Conservation (phyloP, 2,797 vertebrate species). For the Acipenser transmontanus region DNA sequence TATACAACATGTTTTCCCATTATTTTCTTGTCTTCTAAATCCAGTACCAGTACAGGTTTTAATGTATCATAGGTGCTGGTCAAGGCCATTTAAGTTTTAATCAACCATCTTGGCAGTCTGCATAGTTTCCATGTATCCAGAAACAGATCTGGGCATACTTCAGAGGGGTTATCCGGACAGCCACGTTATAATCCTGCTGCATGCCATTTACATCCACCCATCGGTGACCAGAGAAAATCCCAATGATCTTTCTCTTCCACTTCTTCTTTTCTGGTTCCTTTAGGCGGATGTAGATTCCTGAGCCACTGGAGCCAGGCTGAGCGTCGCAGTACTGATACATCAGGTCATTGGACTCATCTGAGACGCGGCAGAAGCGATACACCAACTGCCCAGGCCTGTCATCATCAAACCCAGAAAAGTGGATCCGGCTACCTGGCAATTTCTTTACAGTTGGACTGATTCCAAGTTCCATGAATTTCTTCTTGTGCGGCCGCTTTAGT, state of each 20-base stretch:
- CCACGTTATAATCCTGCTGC: slow-evolving; percentile 95
- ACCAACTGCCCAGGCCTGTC: slow-evolving; percentile 82
- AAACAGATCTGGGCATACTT: slow-evolving; percentile 94
- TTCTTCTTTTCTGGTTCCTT: slow-evolving; percentile 79
- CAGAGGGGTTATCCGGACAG: slow-evolving; percentile 88
- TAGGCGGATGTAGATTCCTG: slow-evolving; percentile 89
- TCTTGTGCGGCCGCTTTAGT: slow-evolving; percentile 80
- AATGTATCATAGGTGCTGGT: slow-evolving; percentile 16
- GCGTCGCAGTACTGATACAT: slow-evolving; percentile 94
- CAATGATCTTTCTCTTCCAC: slow-evolving; percentile 91
- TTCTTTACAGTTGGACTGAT: slow-evolving; percentile 76
- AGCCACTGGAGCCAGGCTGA: slow-evolving; percentile 84
- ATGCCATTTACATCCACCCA: slow-evolving; percentile 80
- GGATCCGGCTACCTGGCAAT: slow-evolving; percentile 83
- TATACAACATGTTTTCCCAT: no score
- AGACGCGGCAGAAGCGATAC: slow-evolving; percentile 91
- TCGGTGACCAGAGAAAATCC: slow-evolving; percentile 87
- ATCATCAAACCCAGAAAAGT: slow-evolving; percentile 91
- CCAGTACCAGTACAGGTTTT: not conserved
- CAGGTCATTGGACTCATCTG: slow-evolving; percentile 84
- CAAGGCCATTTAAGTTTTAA: not conserved
- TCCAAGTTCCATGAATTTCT: slow-evolving; percentile 87
- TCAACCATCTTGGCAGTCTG: slow-evolving; percentile 69
- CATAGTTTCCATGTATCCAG: slow-evolving; percentile 84
- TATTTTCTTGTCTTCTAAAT: no score